A percentile compares a stretch with the other conserved stretches of the same genome.
Conservation (phyloP, 2,113 vertebrate genomes). For the Pseudorasbora parva region DNA sequence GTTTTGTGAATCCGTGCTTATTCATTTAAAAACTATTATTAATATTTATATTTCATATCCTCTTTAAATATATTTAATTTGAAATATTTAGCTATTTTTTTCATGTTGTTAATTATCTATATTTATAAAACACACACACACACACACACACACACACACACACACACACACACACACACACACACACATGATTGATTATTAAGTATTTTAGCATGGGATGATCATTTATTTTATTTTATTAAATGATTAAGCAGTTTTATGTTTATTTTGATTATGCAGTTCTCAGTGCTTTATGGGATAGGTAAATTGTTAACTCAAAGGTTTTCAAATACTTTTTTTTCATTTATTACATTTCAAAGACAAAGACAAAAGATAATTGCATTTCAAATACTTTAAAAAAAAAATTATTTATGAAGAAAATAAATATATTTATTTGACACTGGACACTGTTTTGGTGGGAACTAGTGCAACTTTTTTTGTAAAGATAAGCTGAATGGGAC, state of each 20-base stretch:
- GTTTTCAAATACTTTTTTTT: background rate
- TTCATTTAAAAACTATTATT: background rate
- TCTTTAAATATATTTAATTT: background rate
- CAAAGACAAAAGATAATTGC: background rate
- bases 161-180: no score
- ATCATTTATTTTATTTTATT: no score
- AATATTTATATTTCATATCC: no score
- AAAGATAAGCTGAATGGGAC: background rate
- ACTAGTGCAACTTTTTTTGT: background rate
- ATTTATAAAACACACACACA: no score
- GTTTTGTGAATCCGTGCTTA: no score
- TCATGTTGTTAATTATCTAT: no score
- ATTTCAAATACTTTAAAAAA: background rate
- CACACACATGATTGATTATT: no score
- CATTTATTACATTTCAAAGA: no score
- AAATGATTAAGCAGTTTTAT: background rate
- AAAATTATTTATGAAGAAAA: no score
- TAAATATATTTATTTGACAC: no score
- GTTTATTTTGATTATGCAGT: background rate
- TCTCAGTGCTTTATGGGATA: background rate
- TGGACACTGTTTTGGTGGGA: background rate
- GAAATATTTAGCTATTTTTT: background rate
- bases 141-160: no score
- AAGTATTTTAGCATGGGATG: no score
- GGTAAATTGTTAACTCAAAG: background rate